Evolutionary conservation across 2,888 invertebrate species (phyloP), one percentile per base, ranked within the genome.

Genomic region (Cephus runcator): DNA sequence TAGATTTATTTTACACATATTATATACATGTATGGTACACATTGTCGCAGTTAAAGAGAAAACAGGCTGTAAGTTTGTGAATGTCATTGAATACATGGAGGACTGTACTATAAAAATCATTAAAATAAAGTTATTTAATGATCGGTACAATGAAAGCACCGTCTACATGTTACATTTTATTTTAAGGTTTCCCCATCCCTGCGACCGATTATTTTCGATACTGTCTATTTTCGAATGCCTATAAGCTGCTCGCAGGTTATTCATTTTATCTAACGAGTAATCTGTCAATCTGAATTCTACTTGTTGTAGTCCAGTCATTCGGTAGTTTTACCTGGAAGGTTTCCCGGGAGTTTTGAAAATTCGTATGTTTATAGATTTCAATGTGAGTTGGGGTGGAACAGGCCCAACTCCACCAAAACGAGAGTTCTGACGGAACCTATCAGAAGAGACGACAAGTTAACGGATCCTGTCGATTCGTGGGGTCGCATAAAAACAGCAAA

Each of bases 81-180:
- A 85, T 85, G 85, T 87, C 82, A 83, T 86, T 86, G 81, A 84
- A 83, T 84, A 83, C 84, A 82, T 80, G 84, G 83, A 79, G 82
- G 83, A 85, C 82, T 83, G 84, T 83, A 86, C 81, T 88, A 86
- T 89, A 88, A 87, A 84, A 83, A 83, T 85, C 85, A 88, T 83
- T 87, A 83, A 84, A 89, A 90, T 90, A 89, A 89, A 89, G 83
- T 87, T 87, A 87, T 85, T 85, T 85, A 85, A 86, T 85, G 85
- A 86, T 85, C 82, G 80, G 35, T 76, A 82, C 71, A 6, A 71
- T 34, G 31, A 71, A 33, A 71, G 71, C 71, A 71, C 71, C 31
- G 31, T 31, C 31, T 56, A 56, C 56, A 9, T 23, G 9, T 40
- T 40, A 15, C 15, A 15, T 40, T 15, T 40, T 15, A 40, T 9